These are phyloP conservation scores for Synanthedon myopaeformis DNA, from an alignment of 2,888 invertebrate genomes.

Conservation along the genomic window DNA sequence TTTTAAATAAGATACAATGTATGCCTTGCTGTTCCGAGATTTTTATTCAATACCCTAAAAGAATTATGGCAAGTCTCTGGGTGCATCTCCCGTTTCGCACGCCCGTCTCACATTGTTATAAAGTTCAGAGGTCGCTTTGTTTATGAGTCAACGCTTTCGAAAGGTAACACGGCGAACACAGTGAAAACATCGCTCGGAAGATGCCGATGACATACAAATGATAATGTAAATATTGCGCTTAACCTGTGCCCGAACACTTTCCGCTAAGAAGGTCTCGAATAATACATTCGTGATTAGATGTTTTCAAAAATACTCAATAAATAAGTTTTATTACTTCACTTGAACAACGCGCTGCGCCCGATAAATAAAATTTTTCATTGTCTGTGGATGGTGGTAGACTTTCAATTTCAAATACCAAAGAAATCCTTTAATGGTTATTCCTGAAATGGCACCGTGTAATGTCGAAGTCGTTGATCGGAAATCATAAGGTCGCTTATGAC, in stretches of 20 bases:
- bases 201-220: conserved; percentile 64
- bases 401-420: not conserved
- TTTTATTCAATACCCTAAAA: conserved; percentile 23
- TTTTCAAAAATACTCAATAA: conserved; percentile 1
- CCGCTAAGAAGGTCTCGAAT: conserved; percentile 23
- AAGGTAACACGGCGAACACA: conserved; percentile 59
- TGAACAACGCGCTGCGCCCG: conserved; percentile 8
- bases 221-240: conserved; percentile 60
- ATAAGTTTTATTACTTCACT: conserved; percentile 8
- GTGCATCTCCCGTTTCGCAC: conserved; percentile 67
- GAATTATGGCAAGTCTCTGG: conserved; percentile 58
- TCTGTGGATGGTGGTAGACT: not conserved
- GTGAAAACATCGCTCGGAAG: conserved; percentile 51
- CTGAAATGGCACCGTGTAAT: conserved; percentile 17
- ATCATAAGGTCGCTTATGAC: conserved; percentile 32
- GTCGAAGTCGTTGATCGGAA: conserved; percentile 27
- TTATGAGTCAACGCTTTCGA: conserved; percentile 65
- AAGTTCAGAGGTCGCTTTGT: conserved; percentile 67
- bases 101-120: conserved; percentile 65
- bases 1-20: too few species aligned
- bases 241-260: conserved; percentile 43
- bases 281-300: conserved; percentile 19
- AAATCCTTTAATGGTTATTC: not conserved
- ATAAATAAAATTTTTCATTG: not conserved
- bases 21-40: too few species aligned